phyloP scores from a whole-genome alignment of 1,140 invertebrate genomes.

The Atopsyche davidsoni region DNA sequence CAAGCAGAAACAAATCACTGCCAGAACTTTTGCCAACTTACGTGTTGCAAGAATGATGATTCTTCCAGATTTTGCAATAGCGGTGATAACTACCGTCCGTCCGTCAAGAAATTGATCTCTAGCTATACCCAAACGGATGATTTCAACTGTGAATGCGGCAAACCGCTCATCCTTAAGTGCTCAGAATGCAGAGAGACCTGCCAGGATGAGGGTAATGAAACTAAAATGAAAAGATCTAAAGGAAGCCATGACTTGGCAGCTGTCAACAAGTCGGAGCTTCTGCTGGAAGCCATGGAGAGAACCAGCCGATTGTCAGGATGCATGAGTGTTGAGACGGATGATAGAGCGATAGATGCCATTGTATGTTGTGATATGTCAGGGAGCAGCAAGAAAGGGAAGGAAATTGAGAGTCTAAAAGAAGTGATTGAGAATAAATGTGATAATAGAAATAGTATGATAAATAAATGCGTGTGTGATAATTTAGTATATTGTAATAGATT shows the following conservation, averaged over 20 bases:
- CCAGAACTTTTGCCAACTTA: constrained; percentile 33
- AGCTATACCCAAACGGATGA: constrained; percentile 45
- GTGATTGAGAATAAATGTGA: constrained; percentile 43
- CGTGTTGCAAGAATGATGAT: constrained; percentile 32
- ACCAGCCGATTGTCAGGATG: constrained; percentile 5
- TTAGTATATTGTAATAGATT: constrained; percentile 20
- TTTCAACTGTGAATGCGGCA: constrained; percentile 38
- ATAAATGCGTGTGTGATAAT: constrained; percentile 38
- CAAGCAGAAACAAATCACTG: not conserved
- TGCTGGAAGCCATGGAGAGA: constrained; percentile 25
- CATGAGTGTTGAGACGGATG: not conserved
- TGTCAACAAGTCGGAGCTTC: constrained; percentile 21
- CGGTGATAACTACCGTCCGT: constrained; percentile 34
- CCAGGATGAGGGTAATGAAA: not conserved
- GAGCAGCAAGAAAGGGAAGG: not conserved
- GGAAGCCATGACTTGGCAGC: constrained; percentile 38
- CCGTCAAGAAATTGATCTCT: constrained; percentile 38
- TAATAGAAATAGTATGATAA: constrained; percentile 40
- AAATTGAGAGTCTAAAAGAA: constrained; percentile 3
- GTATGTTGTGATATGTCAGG: constrained; percentile 5
- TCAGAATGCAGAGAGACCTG: constrained; percentile 32
- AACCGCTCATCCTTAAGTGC: constrained; percentile 34
- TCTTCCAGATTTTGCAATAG: constrained; percentile 17
- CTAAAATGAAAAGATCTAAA: constrained; percentile 34
- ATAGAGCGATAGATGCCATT: constrained; percentile 5